phyloP scores from a whole-genome alignment of 2,113 vertebrate species.

The Grantiella picta region DNA sequence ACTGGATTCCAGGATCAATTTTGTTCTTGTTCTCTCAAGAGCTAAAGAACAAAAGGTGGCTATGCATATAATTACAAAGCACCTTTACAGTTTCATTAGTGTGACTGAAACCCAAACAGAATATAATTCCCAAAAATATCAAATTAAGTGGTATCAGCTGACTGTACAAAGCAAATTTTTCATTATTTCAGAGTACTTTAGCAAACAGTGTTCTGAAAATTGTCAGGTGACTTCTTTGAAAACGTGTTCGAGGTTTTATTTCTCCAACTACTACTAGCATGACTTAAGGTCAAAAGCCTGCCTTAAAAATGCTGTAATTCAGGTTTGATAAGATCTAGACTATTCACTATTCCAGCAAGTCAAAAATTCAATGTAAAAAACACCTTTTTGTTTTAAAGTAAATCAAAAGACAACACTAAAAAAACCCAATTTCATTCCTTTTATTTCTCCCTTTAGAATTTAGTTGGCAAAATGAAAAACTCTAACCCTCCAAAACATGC shows the following conservation, averaged over 20 bases:
- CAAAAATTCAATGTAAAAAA: neutral
- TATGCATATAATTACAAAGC: neutral
- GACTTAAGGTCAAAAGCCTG: neutral
- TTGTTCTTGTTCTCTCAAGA: neutral
- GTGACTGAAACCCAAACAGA: neutral
- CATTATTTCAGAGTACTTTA: neutral
- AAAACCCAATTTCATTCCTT: neutral
- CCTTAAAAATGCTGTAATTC: constrained; percentile 18
- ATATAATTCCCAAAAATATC: neutral
- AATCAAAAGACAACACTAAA: neutral
- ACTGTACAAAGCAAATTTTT: neutral
- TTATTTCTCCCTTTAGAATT: neutral
- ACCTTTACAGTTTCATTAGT: neutral
- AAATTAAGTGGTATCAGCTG: neutral
- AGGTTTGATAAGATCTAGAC: neutral
- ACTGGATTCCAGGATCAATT: neutral
- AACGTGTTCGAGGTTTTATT: neutral
- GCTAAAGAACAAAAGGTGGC: neutral
- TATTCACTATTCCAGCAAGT: neutral
- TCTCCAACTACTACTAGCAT: neutral
- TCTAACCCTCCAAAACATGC: neutral
- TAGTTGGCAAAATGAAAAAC: neutral
- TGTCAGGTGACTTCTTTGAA: neutral
- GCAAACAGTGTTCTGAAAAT: neutral
- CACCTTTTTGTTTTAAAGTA: neutral